Conservation (phyloP, 2,888 invertebrate genomes). For the Acanthococcus lagerstroemiae region DNA sequence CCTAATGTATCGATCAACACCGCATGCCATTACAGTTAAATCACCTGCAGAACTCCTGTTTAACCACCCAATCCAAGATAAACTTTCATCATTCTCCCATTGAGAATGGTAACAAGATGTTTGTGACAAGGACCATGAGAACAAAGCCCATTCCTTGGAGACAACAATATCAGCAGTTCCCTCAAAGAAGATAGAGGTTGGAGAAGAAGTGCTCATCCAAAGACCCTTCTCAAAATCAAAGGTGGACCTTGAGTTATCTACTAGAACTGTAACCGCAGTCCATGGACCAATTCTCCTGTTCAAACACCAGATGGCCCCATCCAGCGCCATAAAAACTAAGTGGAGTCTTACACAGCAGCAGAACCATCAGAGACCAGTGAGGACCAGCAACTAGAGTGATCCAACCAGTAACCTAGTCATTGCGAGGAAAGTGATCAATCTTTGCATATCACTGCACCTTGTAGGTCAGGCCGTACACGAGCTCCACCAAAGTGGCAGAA, state of each 20-base stretch:
- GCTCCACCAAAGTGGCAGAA: no score
- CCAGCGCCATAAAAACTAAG: neutral
- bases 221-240: neutral
- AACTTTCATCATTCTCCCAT: neutral
- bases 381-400: no score
- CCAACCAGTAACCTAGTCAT: no score
- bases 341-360: no score
- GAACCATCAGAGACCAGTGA: no score
- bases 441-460: no score
- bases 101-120: neutral
- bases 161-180: neutral
- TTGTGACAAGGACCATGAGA: neutral
- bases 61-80: neutral
- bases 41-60: neutral
- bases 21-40: neutral
- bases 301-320: neutral
- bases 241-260: neutral
- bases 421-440: no score
- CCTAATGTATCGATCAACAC: conserved; percentile 2
- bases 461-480: no score
- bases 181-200: neutral
- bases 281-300: neutral
- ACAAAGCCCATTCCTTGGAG: neutral
- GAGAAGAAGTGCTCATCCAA: neutral
- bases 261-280: neutral